These are phyloP conservation scores for Diplogasteroides magnus DNA, from an alignment of 1,140 invertebrate genomes.

Conservation along the genomic window DNA sequence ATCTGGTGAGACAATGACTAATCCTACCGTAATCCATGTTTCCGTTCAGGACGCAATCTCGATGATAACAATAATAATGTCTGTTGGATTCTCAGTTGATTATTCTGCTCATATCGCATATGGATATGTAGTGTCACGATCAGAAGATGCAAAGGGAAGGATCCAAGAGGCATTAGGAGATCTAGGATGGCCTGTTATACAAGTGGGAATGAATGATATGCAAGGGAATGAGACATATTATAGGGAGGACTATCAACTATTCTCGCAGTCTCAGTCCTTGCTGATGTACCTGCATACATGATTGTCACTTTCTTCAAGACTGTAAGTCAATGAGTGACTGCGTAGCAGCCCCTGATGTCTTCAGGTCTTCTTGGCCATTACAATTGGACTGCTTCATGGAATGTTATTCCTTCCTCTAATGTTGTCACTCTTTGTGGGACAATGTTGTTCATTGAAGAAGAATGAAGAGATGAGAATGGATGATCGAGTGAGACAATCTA, in stretches of 20 bases:
- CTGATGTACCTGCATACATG: conserved; percentile 86
- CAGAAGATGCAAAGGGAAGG: conserved; percentile 57
- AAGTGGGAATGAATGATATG: conserved; percentile 1
- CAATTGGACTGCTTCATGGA: conserved; percentile 80
- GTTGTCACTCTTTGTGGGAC: conserved; percentile 69
- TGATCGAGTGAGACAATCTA: too few relatives aligned
- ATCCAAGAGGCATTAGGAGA: conserved; percentile 80
- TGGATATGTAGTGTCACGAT: conserved; percentile 80
- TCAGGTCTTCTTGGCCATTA: conserved; percentile 85
- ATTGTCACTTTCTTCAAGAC: conserved; percentile 98
- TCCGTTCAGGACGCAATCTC: conserved; percentile 75
- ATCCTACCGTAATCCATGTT: background rate
- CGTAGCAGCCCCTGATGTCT: too few relatives aligned
- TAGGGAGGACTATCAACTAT: conserved; percentile 86
- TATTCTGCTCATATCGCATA: conserved; percentile 96
- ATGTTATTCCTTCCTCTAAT: conserved; percentile 85
- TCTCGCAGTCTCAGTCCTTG: conserved; percentile 76
- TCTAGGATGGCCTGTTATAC: conserved; percentile 69
- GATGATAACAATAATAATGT: conserved; percentile 98
- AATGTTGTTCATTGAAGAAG: background rate
- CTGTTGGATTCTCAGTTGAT: conserved; percentile 93
- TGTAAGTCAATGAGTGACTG: too few relatives aligned
- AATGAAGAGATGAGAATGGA: too few relatives aligned
- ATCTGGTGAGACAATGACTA: conserved; percentile 60
- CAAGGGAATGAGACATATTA: conserved; percentile 1